Evolutionary conservation across 2,888 invertebrate species (phyloP), one percentile per base, ranked within the genome.

Genomic region (Anaspis maculata): DNA sequence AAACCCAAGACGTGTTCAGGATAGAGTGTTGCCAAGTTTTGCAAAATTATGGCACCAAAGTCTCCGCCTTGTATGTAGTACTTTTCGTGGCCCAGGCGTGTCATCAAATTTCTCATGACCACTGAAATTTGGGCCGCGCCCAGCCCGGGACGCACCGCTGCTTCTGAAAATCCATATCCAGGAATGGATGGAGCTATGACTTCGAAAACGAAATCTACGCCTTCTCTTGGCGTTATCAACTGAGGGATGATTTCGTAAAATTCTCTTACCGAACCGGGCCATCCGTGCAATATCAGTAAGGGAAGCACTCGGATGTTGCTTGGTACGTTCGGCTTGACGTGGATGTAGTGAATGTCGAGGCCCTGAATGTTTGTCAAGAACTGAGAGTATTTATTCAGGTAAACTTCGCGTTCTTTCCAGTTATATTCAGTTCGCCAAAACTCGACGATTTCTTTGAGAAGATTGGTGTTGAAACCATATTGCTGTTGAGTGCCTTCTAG

Each of bases 231-330:
- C 7, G 14, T 34, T 5, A 31, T 42, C n/a, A 49, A 25, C 9
- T 29, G 11, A 2, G 39, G 37, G 13, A 48, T 40, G 3, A 85
- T 63, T 33, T 79, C 78, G 52, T 83, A 82, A 62, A 89, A 90
- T 65, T 92, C 91, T n/a, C 79, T 69, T 2, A 89, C 72, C 0
- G 85, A 86, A 1, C 90, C 88, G 0, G 91, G 90, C 92, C 92
- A 92, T 22, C 92, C 92, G 57, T 94, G 91, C 10, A 85, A 63
- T 27, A 92, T 48, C 2, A 87, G 61, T 1, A 88, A 51, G 0
- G 87, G 85, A 1, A 80, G 45, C 1, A 76, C 70, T 48, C 71
- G 47, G 5, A 49, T 10, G 6, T 37, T 41, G 23, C 40, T 34
- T 4, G 44, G 40, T 16, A 40, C 27, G 22, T 30, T 35, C 1